These are phyloP conservation scores for Orchestes rusci DNA, from an alignment of 2,888 invertebrate species.

Conservation along the genomic window DNA sequence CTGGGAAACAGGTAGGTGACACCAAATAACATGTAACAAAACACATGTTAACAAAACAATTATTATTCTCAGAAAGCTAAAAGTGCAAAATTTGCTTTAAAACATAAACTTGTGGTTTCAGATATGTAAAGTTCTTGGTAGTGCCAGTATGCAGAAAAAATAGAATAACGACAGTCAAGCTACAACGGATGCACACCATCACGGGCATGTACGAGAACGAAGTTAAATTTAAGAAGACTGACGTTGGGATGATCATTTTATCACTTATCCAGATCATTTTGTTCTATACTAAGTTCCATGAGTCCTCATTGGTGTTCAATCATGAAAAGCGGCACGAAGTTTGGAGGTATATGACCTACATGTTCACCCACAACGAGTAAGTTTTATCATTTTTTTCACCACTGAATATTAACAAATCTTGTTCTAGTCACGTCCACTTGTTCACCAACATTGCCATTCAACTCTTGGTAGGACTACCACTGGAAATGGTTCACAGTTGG, in stretches of 20 bases:
- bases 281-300: slow-evolving; percentile 50
- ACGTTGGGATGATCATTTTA: slow-evolving; percentile 82
- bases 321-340: slow-evolving; percentile 77
- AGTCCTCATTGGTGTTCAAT: slow-evolving; percentile 75
- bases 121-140: slow-evolving; percentile 28
- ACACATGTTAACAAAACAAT: no score
- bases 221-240: slow-evolving; percentile 88
- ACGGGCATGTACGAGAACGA: slow-evolving; percentile 69
- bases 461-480: slow-evolving; percentile 81
- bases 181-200: slow-evolving; percentile 26
- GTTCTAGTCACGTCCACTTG: slow-evolving; percentile 69
- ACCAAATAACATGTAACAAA: no score
- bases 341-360: slow-evolving; percentile 92
- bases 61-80: no score
- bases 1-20: slow-evolving; percentile 42
- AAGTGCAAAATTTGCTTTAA: no score
- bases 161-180: slow-evolving; percentile 10
- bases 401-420: slow-evolving; percentile 8
- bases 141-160: slow-evolving; percentile 20
- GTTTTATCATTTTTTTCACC: slow-evolving; percentile 7
- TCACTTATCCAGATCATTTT: slow-evolving; percentile 77
- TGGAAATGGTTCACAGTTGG: slow-evolving; percentile 94
- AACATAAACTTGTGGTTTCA: no score
- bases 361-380: slow-evolving; percentile 92
- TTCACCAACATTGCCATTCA: slow-evolving; percentile 86